Evolutionary conservation across 1,140 invertebrate species (phyloP).

Genomic region (Drosophila santomea): DNA sequence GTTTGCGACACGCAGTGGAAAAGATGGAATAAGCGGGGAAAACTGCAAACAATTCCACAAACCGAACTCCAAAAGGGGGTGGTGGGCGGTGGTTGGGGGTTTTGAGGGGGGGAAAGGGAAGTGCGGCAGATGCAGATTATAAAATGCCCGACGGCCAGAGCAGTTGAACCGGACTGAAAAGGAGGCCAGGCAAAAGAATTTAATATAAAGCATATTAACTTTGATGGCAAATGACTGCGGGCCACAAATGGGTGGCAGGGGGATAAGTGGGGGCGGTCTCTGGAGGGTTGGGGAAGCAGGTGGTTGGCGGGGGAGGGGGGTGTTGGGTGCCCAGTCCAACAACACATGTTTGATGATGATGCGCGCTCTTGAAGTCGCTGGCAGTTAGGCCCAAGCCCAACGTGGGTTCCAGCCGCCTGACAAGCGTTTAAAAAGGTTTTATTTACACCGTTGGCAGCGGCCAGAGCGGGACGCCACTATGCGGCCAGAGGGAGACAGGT

Average conservation of each 20-base stretch:
- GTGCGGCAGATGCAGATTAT: conserved; percentile 76
- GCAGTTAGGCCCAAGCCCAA: conserved; percentile 49
- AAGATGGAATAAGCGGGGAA: conserved; percentile 7
- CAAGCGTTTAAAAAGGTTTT: conserved; percentile 83
- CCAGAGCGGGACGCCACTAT: conserved; percentile 12
- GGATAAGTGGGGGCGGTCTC: not conserved
- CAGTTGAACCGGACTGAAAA: conserved; percentile 42
- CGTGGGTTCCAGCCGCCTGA: conserved; percentile 64
- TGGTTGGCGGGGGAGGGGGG: no score
- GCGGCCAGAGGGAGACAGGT: conserved; percentile 34
- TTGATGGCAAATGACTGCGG: conserved; percentile 75
- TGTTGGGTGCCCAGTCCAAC: conserved; percentile 1
- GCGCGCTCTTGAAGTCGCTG: conserved; percentile 73
- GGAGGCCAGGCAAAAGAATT: conserved; percentile 65
- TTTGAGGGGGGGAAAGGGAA: conserved; percentile 15
- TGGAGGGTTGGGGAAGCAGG: not conserved
- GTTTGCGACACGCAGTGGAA: conserved; percentile 45
- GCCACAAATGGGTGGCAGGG: conserved; percentile 27
- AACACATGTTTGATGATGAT: conserved; percentile 78
- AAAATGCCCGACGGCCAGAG: conserved; percentile 46
- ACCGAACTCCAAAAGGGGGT: conserved; percentile 12
- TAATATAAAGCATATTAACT: conserved; percentile 82
- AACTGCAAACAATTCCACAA: conserved; percentile 34
- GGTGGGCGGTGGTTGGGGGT: not conserved
- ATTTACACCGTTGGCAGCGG: conserved; percentile 74